Base-by-base conservation (phyloP, 2,888 invertebrate species). In the Chesias legatella region DNA sequence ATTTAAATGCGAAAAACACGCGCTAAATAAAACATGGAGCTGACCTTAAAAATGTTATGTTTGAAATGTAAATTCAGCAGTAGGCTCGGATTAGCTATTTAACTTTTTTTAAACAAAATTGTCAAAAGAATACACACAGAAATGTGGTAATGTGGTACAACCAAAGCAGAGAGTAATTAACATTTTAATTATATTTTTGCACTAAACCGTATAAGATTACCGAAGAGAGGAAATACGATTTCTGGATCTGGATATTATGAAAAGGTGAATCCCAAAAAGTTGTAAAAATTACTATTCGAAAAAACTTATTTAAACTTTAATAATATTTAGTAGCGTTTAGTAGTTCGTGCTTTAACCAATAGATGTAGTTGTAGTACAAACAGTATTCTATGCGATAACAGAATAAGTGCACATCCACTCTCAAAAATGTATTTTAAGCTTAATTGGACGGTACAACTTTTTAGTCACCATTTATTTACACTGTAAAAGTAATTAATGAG, bases 401-500 rank as follows among this genome's bases (percentile, higher is more conserved):
- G 3, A 17, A 2, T 17, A 17, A 2, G 13, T n/a, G n/a, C n/a
- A n/a, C n/a, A n/a, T n/a, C 13, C 5, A 17, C 5, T 17, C 13
- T 17, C 3, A 2, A 17, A 17, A 17, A 17, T 5, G 5, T 17
- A 3, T 17, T 3, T 17, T 17, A 17, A 17, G 13, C 13, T 17
- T 3, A 17, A 17, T 17, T 2, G 13, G 13, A 17, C 5, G 13
- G 3, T 5, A 17, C 42, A 52, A 48, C 40, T 34, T 46, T 45
- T 50, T 48, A 38, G 13, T 27, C 23, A 24, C 43, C 56, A 61
- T 66, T 62, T 58, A 61, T 59, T 62, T 58, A 61, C 60, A 60
- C 53, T 63, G 57, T 56, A 57, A 64, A 68, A 74, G 70, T 74
- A 81, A 82, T 83, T 82, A 79, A 67, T 60, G 51, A 53, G 31